Evolutionary conservation across 2,797 vertebrate species (phyloP), one percentile per base, ranked within the genome.

Genomic region (Crenichthys baileyi): DNA sequence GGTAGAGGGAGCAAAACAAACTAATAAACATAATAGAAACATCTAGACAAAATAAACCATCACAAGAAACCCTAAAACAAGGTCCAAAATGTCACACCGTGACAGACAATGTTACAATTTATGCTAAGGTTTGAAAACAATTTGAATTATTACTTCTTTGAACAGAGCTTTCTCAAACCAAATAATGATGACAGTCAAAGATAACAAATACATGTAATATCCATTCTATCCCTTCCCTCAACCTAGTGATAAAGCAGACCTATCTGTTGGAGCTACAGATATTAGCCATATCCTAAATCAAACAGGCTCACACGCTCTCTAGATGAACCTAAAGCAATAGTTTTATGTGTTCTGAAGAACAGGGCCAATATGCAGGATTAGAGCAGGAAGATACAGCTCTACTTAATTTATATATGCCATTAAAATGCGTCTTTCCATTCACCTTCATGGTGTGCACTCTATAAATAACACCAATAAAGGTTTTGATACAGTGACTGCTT

Each of bases 211-310:
- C 53, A 56, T 56, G 4, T 41, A 29, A 55, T 13, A 5, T 46
- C 16, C 73, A 46, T 56, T 63, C 61, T 76, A 24, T 41, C 81
- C 51, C 36, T 31, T 86, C 51, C 58, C 48, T 31, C 1, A 51
- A 61, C 44, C 78, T 24, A 3, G 44, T 26, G 16, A 53, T 74
- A 5, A 65, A 73, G 60, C 44, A 41, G 50, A 41, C 41, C 36
- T 41, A 74, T 81, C 71, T 36, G n/a, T 29, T 78, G 75, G 74
- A 84, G 77, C 70, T 26, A 80, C 81, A 85, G 79, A 74, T 65
- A 86, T 87, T 70, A 88, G 84, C 74, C 86, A 79, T 29, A 26
- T 77, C 79, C 76, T 93, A 91, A 93, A 93, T 94, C 93, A 92
- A 87, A 88, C 16, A 24, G 86, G 80, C 86, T 91, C 85, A 84